Evolutionary conservation across 2,797 vertebrate genomes (phyloP), one percentile per base, ranked within the genome.

Genomic region (Characodon lateralis): DNA sequence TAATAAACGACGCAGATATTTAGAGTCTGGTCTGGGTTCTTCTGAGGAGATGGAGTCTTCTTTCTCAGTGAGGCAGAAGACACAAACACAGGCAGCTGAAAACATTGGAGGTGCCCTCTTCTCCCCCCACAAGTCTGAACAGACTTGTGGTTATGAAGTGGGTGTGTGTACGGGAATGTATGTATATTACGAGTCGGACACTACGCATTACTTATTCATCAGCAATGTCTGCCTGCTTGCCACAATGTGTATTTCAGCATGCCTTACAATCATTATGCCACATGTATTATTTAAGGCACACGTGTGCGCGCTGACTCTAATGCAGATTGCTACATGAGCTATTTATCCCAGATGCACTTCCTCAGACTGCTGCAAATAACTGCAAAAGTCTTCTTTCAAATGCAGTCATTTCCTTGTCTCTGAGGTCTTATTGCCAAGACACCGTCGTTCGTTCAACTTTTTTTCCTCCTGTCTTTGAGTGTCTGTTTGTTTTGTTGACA

Each of bases 1-100:
- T 96, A 95, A 95, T 94, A 91, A 93, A 95, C 84, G 89, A 95
- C 91, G 89, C 76, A 51, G 85, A 92, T 92, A 93, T 94, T 93
- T 94, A 85, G 91, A 94, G 89, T 92, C 80, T 58, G 56, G 78
- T 90, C 79, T 89, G 83, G 73, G 71, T 69, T 72, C 91, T 92
- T 91, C 81, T 71, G 83, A 91, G 93, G 92, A 85, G 74, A 79
- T 31, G 80, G 85, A 72, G n/a, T 71, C 39, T 51, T 3, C 39
- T 72, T 13, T 8, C 6, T 58, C 56, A 76, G 76, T 51, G 72
- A 69, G 76, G 85, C 55, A 16, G 31, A 20, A 24, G 63, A 75
- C 68, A 66, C 68, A 71, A 74, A 75, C 56, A 61, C 26, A 74
- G 63, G 80, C 83, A 65, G 78, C 72, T 81, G 79, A 74, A 80